Conservation (phyloP, 1,140 invertebrate species). For the Lucilia sericata region DNA sequence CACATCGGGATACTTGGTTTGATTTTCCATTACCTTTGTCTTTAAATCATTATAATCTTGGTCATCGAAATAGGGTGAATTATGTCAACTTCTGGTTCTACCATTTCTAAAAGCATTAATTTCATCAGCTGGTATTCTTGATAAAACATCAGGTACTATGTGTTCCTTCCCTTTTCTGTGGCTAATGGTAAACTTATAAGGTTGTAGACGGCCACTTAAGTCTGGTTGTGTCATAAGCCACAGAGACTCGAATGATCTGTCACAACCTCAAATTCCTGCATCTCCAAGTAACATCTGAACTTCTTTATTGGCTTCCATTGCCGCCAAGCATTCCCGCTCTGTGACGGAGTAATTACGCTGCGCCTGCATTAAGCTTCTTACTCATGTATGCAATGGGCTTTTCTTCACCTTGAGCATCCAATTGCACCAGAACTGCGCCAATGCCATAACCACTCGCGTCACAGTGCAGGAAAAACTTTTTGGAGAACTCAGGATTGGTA, state of each 20-base stretch:
- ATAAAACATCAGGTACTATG: constrained; percentile 55
- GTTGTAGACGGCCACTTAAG: constrained; percentile 48
- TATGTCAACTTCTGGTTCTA: neutral
- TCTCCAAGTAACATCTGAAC: constrained; percentile 67
- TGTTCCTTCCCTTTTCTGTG: constrained; percentile 56
- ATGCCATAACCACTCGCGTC: too few relatives aligned
- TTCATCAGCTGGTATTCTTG: constrained; percentile 38
- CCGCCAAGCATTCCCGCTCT: constrained; percentile 68
- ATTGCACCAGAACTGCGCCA: too few relatives aligned
- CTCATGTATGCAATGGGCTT: too few relatives aligned
- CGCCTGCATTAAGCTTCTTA: neutral
- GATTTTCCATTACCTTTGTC: neutral
- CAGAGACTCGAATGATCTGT: constrained; percentile 53
- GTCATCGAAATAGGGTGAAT: neutral
- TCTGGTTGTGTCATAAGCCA: constrained; percentile 49
- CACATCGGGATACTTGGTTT: constrained; percentile 16
- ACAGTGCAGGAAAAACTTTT: too few relatives aligned
- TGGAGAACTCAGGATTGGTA: constrained; percentile 47
- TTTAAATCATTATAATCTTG: constrained; percentile 24
- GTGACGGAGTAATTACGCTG: constrained; percentile 59
- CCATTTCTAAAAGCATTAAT: neutral
- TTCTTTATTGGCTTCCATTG: constrained; percentile 67
- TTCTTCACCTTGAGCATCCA: too few relatives aligned
- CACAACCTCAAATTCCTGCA: constrained; percentile 63
- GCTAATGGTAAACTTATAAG: constrained; percentile 57